Evolutionary conservation across 2,113 vertebrate genomes (phyloP), one percentile per base, ranked within the genome.

Genomic region (Ctenomys sociabilis): DNA sequence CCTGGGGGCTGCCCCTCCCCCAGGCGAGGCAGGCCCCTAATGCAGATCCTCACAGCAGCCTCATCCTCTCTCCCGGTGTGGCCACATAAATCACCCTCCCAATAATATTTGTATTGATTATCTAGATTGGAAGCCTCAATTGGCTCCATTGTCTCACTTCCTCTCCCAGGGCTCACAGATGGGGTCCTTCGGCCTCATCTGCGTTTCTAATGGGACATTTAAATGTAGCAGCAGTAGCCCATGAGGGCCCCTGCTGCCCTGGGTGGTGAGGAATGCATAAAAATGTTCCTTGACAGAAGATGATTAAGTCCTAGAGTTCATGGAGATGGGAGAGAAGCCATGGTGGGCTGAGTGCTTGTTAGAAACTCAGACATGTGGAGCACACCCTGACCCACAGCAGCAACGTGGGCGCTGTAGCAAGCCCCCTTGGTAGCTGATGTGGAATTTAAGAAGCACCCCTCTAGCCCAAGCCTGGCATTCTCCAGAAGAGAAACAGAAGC

Each of bases 21-120:
- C 92, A 30, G 13, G 83, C 80, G n/a, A 82, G 70, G 43, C 66
- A 2, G 82, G 26, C 52, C 37, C 96, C 97, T 87, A 85, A 93
- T 40, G 81, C 96, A 96, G 95, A 97, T 96, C 97, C 96, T 97
- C 97, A 77, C 92, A 86, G 94, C 96, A 88, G 96, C 84, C 96
- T 96, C 90, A 64, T 94, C 97, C 98, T 98, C 97, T 97, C 93
- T 94, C 63, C 97, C 95, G 8, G 85, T 85, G 73, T 93, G 24
- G 49, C 91, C 98, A 98, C 98, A 99, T 98, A 98, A 98, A 99
- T 98, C 98, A 98, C 97, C 96, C 77, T 97, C 97, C 98, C 98
- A 97, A 99, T 98, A 98, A 98, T 98, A 98, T 98, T 98, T 98
- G 98, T 98, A 98, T 98, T 98, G 98, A 98, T 98, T 98, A 98